A percentile compares a stretch with the other conserved stretches of the same genome.
phyloP scores from a whole-genome alignment of 2,888 invertebrate genomes.

The Epirrhoe tristata region DNA sequence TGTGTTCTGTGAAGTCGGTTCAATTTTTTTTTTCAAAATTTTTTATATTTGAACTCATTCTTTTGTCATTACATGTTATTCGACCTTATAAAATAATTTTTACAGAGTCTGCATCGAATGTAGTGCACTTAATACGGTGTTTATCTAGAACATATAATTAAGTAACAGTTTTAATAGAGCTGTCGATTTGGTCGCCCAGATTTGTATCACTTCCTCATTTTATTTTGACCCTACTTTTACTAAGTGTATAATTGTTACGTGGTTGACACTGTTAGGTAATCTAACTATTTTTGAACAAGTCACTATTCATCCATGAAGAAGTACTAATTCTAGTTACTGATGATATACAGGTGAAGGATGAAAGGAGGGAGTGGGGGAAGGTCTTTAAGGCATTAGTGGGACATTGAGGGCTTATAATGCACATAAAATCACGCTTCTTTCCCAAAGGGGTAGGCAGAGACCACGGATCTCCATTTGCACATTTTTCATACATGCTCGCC shows the following conservation, averaged over 20 bases:
- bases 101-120: constrained; percentile 15
- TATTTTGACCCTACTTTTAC: constrained; percentile 20
- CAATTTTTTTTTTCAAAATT: no score
- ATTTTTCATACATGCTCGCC: no score
- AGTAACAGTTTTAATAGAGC: constrained; percentile 22
- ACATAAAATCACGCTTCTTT: no score
- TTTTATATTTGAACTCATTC: constrained; percentile 17
- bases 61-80: constrained; percentile 16
- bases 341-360: not conserved
- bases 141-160: constrained; percentile 29
- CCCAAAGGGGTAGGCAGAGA: no score
- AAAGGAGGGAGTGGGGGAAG: no score
- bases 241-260: constrained; percentile 2
- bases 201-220: constrained; percentile 33
- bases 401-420: no score
- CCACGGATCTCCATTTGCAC: no score
- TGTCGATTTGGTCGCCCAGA: constrained; percentile 24
- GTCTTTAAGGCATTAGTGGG: no score
- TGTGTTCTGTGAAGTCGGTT: no score
- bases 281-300: not conserved
- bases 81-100: not conserved
- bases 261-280: not conserved
- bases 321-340: not conserved
- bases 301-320: not conserved
- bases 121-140: constrained; percentile 26